Percentiles rank a stretch among this genome's conserved stretches.
These are phyloP conservation scores for Ophion slaviceki DNA, from an alignment of 2,888 invertebrate species.

Conservation along the genomic window DNA sequence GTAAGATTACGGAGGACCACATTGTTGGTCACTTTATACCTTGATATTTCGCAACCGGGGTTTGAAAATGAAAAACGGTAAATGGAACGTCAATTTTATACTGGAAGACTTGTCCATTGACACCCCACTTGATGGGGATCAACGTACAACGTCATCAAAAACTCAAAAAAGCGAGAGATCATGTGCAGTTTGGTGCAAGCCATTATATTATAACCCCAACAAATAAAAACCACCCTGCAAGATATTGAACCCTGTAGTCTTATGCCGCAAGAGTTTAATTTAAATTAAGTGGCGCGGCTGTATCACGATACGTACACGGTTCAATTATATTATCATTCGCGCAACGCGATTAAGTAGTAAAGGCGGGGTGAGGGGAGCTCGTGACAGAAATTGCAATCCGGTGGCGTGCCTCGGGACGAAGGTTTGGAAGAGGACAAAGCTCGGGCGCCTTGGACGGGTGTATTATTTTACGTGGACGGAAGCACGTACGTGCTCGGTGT, in stretches of 20 bases:
- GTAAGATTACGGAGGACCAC: no score
- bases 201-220: not conserved
- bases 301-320: slow-evolving; percentile 19
- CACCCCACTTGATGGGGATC: no score
- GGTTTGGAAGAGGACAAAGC: slow-evolving; percentile 26
- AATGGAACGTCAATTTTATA: no score
- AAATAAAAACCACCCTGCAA: not conserved
- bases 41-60: no score
- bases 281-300: slow-evolving; percentile 24
- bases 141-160: not conserved
- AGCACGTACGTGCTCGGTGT: slow-evolving; percentile 62
- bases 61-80: no score
- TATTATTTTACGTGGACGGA: slow-evolving; percentile 51
- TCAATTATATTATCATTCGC: slow-evolving; percentile 52
- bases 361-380: slow-evolving; percentile 22
- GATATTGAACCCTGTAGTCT: not conserved
- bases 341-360: slow-evolving; percentile 40
- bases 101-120: no score
- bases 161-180: not conserved
- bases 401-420: slow-evolving; percentile 31
- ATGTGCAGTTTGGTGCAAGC: not conserved
- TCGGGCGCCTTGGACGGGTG: slow-evolving; percentile 8
- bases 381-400: slow-evolving; percentile 39
- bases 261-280: slow-evolving; percentile 19
- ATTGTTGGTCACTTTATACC: no score